These are phyloP conservation scores for Oncorhynchus kisutch DNA, from an alignment of 2,113 vertebrate species.

Conservation along the genomic window DNA sequence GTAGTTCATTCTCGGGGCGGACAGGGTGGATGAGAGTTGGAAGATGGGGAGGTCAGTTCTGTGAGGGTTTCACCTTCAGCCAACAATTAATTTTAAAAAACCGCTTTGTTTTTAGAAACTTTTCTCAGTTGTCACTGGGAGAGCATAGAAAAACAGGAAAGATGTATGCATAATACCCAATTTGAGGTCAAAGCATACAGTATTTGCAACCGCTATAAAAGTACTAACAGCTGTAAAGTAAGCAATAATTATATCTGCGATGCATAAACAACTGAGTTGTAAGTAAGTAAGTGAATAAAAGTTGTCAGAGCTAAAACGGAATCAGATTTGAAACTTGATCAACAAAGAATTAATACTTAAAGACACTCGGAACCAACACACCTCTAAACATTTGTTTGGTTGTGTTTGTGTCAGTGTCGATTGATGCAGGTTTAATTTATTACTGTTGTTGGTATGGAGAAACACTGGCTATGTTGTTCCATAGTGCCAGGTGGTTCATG, in stretches of 20 bases:
- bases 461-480: constrained; percentile 12
- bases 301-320: constrained; percentile 40
- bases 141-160: constrained; percentile 13
- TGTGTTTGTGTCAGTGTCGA: not conserved
- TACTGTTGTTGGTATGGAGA: not conserved
- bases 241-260: constrained; percentile 44
- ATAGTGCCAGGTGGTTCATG: constrained; percentile 39
- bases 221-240: constrained; percentile 40
- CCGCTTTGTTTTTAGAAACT: constrained; percentile 50
- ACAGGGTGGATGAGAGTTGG: not conserved
- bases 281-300: constrained; percentile 26
- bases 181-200: constrained; percentile 20
- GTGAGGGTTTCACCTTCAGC: constrained; percentile 40
- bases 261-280: constrained; percentile 51
- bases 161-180: constrained; percentile 35
- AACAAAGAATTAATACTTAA: not conserved
- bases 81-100: constrained; percentile 63
- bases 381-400: not conserved
- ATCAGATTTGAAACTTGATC: not conserved
- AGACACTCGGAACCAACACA: constrained; percentile 10
- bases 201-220: constrained; percentile 34
- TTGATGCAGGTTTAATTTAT: not conserved
- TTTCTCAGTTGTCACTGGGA: constrained; percentile 42
- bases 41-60: constrained; percentile 46
- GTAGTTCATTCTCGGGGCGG: constrained; percentile 18